Conservation (phyloP, 2,113 vertebrate genomes). For the Heteronetta atricapilla region DNA sequence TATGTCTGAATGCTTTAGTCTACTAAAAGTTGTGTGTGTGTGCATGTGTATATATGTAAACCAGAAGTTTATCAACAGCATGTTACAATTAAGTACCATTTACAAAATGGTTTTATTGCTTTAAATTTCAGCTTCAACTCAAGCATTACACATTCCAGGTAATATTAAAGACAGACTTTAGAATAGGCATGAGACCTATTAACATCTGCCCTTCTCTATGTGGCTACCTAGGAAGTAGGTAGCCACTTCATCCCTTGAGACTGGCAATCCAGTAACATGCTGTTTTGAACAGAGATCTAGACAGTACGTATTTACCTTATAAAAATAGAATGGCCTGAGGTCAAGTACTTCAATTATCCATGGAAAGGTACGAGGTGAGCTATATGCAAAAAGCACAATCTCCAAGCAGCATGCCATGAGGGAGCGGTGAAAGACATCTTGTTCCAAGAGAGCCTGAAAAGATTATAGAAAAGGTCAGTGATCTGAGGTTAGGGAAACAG, state of each 20-base stretch:
- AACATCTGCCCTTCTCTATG: background rate
- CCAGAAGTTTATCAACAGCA: background rate
- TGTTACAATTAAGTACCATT: background rate
- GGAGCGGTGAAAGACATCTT: conserved; percentile 93
- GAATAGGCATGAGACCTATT: rapidly evolving
- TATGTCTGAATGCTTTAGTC: background rate
- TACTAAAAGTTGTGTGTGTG: background rate
- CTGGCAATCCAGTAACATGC: rapidly evolving
- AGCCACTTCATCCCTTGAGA: background rate
- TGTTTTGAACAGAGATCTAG: background rate
- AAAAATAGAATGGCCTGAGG: conserved; percentile 92
- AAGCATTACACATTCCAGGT: background rate
- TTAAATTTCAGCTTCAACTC: background rate
- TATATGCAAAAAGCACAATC: conserved; percentile 95
- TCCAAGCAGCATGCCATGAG: conserved; percentile 94
- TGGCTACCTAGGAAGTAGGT: background rate
- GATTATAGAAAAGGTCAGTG: background rate
- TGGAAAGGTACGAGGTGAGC: conserved; percentile 93
- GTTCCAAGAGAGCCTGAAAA: conserved; percentile 88
- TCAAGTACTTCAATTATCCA: conserved; percentile 91
- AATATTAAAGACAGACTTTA: background rate
- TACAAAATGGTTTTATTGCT: background rate
- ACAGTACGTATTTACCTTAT: conserved; percentile 82
- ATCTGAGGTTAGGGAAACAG: background rate
- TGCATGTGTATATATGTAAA: background rate